Evolutionary conservation across 2,113 vertebrate species (phyloP), one percentile per base, ranked within the genome.

Genomic region (Paedocypris sp.): DNA sequence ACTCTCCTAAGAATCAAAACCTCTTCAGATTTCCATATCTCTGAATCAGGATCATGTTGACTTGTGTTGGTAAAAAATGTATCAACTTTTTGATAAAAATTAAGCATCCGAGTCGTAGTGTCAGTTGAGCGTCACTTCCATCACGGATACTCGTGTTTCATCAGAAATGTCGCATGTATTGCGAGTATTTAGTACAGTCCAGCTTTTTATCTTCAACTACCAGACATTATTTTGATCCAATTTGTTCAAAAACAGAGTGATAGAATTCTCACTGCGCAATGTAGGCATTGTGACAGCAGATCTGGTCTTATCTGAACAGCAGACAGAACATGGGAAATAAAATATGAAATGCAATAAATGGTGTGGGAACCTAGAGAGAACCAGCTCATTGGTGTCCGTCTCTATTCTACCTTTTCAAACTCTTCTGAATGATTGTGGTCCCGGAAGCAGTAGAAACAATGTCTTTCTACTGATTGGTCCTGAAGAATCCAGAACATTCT

Each of bases 241-340:
- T 7, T 60, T 60, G 39, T 43, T 43, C 35, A 43, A 22, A 23
- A 46, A 25, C 5, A 10, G 18, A 45, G 18, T 39, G 8, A 12
- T 53, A 22, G 12, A 36, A 31, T 47, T 65, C 67, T 38, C 56
- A 45, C 36, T 15, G 26, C 32, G 16, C 18, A 60, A 35, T 26
- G 54, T 43, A 32, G 31, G 35, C 59, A 2, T 39, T 41, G 23
- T 41, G 23, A 39, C 39, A 58, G 54, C 22, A 2, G 10, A 57
- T 57, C 53, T 57, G n/a, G 53, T 58, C 54, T 58, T 58, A 58
- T 58, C 54, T 11, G 54, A 43, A 20, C 53, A n/a, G 3, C 36
- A n/a, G 23, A 12, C 35, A 54, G 51, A 54, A 18, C 51, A 39
- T 35, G 22, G 9, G 8, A 39, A 18, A 18, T 54, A 42, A 57